A percentile compares a stretch with the other conserved stretches of the same genome.
Evolutionary conservation across 1,140 invertebrate genomes (phyloP).

Genomic region (Polypedilum pembai): DNA sequence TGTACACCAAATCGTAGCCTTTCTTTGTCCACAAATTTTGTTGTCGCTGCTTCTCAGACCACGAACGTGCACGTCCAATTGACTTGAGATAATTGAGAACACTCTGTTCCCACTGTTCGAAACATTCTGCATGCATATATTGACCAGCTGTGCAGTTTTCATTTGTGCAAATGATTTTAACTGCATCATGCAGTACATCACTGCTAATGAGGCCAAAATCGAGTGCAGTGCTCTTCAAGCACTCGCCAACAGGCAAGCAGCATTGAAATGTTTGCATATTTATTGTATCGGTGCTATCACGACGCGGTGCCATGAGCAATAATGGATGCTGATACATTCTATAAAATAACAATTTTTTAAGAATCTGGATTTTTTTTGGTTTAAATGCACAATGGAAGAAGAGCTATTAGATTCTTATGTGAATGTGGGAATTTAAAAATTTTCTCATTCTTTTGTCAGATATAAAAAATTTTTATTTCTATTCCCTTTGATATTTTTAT

Average conservation of each 20-base stretch:
- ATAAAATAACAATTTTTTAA: too few species aligned
- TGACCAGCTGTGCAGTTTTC: conserved; percentile 76
- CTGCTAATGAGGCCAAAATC: conserved; percentile 56
- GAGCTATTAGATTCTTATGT: too few species aligned
- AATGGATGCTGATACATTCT: conserved; percentile 26
- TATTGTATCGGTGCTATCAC: conserved; percentile 42
- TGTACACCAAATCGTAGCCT: conserved; percentile 88
- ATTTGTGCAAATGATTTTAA: conserved; percentile 92
- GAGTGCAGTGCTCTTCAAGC: conserved; percentile 52
- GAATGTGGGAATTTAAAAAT: too few species aligned
- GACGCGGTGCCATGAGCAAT: conserved; percentile 44
- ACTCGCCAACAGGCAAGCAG: conserved; percentile 74
- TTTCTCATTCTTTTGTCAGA: too few species aligned
- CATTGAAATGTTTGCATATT: conserved; percentile 50
- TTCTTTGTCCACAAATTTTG: conserved; percentile 97
- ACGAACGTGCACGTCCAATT: conserved; percentile 80
- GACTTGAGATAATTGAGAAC: conserved; percentile 82
- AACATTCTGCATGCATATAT: conserved; percentile 94
- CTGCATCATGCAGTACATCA: conserved; percentile 67
- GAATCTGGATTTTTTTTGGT: too few species aligned
- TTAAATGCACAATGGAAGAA: too few species aligned
- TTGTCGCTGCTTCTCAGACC: conserved; percentile 86
- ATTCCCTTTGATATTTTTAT: too few species aligned
- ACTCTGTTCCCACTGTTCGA: conserved; percentile 84
- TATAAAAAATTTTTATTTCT: too few species aligned